Base-by-base conservation (phyloP, 2,888 invertebrate species). In the Netelia virgata region DNA sequence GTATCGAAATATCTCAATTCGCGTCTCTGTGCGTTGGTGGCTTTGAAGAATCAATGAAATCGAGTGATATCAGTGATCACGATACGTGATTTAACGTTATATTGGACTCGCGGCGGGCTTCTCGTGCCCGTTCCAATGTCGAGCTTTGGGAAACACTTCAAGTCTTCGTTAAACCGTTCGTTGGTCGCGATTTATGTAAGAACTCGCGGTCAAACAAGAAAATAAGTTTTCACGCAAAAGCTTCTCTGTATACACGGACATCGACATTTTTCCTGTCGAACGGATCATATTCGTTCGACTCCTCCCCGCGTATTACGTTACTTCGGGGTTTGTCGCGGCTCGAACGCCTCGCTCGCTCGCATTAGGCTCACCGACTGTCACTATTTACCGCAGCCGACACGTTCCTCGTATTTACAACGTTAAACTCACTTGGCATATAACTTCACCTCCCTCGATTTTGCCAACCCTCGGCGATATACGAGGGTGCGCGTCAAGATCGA, bases 141-240 rank as follows among this genome's bases (percentile, higher is more conserved):
- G 47, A 79, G 84, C 59, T 85, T 85, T 73, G 72, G 53, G 85
- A 83, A 84, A 84, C 85, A 81, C 86, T 82, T 64, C 68, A 85
- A 86, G 86, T 85, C 47, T 76, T 75, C 55, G 73, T 57, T 81
- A 78, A 86, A 88, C 81, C 77, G 85, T 85, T 82, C 72, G 53
- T 79, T 82, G 41, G 47, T 63, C 70, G 41, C 41, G 69, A 41
- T 72, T 86, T 79, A 82, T 75, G 66, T 70, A 82, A 85, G 63
- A 61, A 18, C 18, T 0, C 8, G 55, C n/a, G 47, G 47, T n/a
- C 59, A 23, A 47, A 74, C 14, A 28, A 28, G 28, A 5, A 5
- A 50, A 6, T n/a, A 23, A 36, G 50, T 55, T 66, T 16, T 28
- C 18, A 1, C 28, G 59, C 10, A 61, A 23, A 63, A 0, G 28